Percentiles rank a stretch among this genome's conserved stretches.
These are phyloP conservation scores for Emydura subglobosa DNA, from an alignment of 2,113 vertebrate genomes.

Conservation along the genomic window DNA sequence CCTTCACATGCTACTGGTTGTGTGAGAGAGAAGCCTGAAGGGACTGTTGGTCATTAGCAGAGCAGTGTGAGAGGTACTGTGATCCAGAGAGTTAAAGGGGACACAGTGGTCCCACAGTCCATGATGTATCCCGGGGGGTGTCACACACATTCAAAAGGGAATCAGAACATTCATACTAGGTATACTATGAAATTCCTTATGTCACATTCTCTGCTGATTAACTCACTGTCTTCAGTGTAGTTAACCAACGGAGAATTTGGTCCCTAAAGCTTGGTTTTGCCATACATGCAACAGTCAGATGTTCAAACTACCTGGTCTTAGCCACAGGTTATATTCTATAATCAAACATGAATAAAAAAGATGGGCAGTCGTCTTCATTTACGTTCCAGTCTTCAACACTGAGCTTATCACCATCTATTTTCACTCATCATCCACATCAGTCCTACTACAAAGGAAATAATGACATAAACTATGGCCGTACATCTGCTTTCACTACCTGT, in stretches of 20 bases:
- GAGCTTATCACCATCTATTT: not conserved
- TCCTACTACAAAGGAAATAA: not conserved
- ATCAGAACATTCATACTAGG: not conserved
- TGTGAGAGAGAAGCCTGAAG: no score
- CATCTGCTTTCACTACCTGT: not conserved
- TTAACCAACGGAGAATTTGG: not conserved
- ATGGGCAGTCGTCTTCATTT: not conserved
- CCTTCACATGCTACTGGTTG: no score
- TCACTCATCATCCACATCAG: not conserved
- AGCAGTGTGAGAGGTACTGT: no score
- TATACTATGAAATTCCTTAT: not conserved
- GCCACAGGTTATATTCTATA: not conserved
- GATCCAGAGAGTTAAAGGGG: no score
- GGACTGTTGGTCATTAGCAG: no score
- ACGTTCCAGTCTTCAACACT: not conserved
- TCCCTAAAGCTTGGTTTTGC: not conserved
- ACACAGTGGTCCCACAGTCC: no score
- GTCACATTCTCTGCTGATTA: not conserved
- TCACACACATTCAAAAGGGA: no score
- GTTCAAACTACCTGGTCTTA: not conserved
- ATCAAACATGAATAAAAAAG: not conserved
- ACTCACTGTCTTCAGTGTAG: accelerated
- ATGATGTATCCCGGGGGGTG: no score
- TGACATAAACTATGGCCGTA: not conserved
- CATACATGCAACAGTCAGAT: not conserved